Evolutionary conservation across 2,888 invertebrate genomes (phyloP).

Genomic region (Dexiosoma caninum): DNA sequence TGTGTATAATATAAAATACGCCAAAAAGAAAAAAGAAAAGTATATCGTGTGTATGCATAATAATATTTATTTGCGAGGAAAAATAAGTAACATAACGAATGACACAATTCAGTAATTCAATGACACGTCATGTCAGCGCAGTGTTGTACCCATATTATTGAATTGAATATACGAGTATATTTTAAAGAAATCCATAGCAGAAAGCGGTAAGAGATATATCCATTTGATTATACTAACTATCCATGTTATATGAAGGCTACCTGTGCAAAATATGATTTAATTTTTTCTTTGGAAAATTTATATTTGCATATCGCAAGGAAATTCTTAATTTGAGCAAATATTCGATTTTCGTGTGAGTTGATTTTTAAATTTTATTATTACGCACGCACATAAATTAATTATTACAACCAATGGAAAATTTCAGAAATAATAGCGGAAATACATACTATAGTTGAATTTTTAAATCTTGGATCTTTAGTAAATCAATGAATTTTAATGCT

Average conservation of each 20-base stretch:
- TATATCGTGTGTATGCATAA: background rate
- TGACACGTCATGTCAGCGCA: conserved; percentile 22
- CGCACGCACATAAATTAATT: background rate
- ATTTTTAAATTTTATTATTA: background rate
- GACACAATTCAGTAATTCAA: conserved; percentile 16
- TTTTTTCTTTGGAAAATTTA: background rate
- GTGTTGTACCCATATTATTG: background rate
- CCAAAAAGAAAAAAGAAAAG: background rate
- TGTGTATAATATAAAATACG: background rate
- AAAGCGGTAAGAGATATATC: too few species aligned
- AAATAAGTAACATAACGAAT: background rate
- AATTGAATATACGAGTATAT: conserved; percentile 28
- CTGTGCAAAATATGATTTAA: background rate
- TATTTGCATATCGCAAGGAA: background rate
- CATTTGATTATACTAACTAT: too few species aligned
- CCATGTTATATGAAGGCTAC: background rate
- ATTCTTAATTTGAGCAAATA: conserved; percentile 9
- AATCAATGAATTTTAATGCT: too few species aligned
- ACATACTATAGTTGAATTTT: too few species aligned
- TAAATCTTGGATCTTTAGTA: too few species aligned
- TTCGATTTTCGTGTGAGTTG: background rate
- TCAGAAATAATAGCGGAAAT: too few species aligned
- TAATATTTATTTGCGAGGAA: background rate
- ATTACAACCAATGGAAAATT: too few species aligned
- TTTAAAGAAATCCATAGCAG: too few species aligned